Base-by-base conservation (phyloP, 2,797 vertebrate genomes). In the Lophura swinhoii region DNA sequence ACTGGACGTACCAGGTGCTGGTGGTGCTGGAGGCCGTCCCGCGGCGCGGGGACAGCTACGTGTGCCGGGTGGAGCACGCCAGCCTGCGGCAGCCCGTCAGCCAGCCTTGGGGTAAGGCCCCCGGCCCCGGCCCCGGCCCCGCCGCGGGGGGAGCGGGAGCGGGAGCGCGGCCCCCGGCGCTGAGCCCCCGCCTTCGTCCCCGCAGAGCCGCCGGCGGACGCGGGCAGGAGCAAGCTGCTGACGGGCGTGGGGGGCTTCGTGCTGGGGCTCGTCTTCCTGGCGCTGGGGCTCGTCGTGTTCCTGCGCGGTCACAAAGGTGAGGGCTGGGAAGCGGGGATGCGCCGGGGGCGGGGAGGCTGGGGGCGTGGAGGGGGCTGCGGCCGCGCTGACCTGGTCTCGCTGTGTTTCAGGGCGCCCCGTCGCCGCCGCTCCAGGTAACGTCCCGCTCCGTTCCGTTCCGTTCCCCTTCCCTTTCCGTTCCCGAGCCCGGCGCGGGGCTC, bases 1-100 rank as follows among this genome's bases (percentile, higher is more conserved):
- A 95, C 63, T 95, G 95, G 93, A 91, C 93, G 55, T 94, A 75
- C 90, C 88, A 93, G 53, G 39, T 94, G 51, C 37, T 72, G 68
- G 77, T n/a, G 46, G 46, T 46, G 46, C 46, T 46, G 46, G 46
- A 46, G 46, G 10, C 20, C 46, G 10, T 10, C 46, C 46, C 46
- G 46, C 46, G 46, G 46, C 20, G 46, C 46, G 46, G 46, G 46
- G 46, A 46, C 46, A 46, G 20, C 46, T 46, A 46, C 46, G 46
- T 11, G 46, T 46, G 46, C 46, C 46, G 21, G 7, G 46, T 46
- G 46, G 46, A 46, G 46, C 46, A 46, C 46, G 46, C 46, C 46
- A 46, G 46, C 46, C 46, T 46, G 46, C 20, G 21, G 46, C 46
- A 22, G 46, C 46, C 46, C 46, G 21, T 46, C 46, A 10, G 21